These are phyloP conservation scores for Caretta caretta DNA, from an alignment of 2,113 vertebrate genomes.

Conservation along the genomic window DNA sequence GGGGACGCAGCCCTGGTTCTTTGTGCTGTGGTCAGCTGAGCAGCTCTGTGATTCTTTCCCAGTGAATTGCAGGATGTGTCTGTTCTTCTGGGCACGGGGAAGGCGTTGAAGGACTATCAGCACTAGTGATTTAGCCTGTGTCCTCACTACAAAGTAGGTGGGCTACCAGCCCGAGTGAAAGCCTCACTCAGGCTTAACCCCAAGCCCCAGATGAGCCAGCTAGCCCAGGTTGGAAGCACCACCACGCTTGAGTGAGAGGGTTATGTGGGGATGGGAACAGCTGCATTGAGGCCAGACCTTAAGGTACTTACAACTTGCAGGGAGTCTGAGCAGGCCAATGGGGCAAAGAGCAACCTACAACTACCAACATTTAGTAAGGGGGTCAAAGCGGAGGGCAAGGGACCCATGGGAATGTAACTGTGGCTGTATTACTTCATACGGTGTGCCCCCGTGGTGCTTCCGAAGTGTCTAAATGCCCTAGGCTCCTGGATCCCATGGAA, in stretches of 20 bases:
- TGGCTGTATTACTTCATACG: too few relatives aligned
- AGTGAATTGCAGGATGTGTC: not conserved
- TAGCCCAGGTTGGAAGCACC: not conserved
- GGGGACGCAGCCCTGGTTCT: too few relatives aligned
- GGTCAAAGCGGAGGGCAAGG: not conserved
- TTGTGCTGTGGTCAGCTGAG: not conserved
- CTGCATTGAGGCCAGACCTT: not conserved
- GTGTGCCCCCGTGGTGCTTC: not conserved
- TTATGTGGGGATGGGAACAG: not conserved
- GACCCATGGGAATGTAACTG: not conserved
- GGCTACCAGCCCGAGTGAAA: not conserved
- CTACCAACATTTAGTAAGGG: not conserved
- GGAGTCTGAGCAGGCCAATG: too few relatives aligned
- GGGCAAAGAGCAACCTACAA: not conserved
- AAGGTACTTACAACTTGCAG: not conserved
- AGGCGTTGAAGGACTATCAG: rapidly evolving
- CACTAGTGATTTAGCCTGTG: not conserved
- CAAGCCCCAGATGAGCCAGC: too few relatives aligned
- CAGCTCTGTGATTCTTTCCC: not conserved
- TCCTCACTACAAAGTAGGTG: not conserved
- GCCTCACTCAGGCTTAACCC: not conserved
- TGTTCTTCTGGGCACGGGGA: not conserved
- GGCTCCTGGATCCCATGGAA: not conserved
- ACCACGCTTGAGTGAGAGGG: not conserved
- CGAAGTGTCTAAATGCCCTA: not conserved